These are phyloP conservation scores for Anorthoa munda DNA, from an alignment of 2,888 invertebrate species.

Conservation along the genomic window DNA sequence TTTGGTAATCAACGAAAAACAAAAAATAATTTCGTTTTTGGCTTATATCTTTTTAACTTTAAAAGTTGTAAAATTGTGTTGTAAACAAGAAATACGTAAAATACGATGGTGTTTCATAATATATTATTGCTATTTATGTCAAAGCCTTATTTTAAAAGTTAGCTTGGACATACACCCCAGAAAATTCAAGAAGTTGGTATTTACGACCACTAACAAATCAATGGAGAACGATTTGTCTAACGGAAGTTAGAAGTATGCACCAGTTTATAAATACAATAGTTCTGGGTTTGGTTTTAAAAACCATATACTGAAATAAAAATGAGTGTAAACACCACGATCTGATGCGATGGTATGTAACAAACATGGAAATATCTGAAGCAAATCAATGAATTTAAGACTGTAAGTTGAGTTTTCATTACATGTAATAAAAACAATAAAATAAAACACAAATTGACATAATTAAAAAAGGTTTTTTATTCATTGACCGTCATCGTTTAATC, in stretches of 20 bases:
- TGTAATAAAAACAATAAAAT: slow-evolving; percentile 29
- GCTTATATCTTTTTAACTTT: slow-evolving; percentile 28
- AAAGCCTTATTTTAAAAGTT: slow-evolving; percentile 26
- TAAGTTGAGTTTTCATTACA: slow-evolving; percentile 16
- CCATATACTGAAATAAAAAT: slow-evolving; percentile 12
- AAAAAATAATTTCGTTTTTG: slow-evolving; percentile 25
- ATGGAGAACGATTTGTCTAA: slow-evolving; percentile 19
- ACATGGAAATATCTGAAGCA: slow-evolving; percentile 13
- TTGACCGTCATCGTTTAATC: slow-evolving; percentile 22
- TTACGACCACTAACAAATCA: slow-evolving; percentile 17
- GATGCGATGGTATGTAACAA: slow-evolving; percentile 11
- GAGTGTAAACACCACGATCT: slow-evolving; percentile 15
- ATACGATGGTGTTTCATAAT: slow-evolving; percentile 15
- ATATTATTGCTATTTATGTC: slow-evolving; percentile 24
- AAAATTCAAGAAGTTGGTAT: slow-evolving; percentile 10
- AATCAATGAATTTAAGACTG: slow-evolving; percentile 17
- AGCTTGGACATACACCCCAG: slow-evolving; percentile 16
- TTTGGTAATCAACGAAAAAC: slow-evolving; percentile 21
- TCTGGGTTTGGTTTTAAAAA: slow-evolving; percentile 12
- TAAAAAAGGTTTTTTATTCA: slow-evolving; percentile 28
- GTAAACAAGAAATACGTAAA: slow-evolving; percentile 12
- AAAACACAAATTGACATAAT: slow-evolving; percentile 26
- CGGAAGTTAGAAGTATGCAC: slow-evolving; percentile 17
- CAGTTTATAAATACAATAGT: slow-evolving; percentile 16
- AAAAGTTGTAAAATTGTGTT: slow-evolving; percentile 15